These are phyloP conservation scores for Tetheella fluctuosa DNA, from an alignment of 2,888 invertebrate genomes.

Conservation along the genomic window DNA sequence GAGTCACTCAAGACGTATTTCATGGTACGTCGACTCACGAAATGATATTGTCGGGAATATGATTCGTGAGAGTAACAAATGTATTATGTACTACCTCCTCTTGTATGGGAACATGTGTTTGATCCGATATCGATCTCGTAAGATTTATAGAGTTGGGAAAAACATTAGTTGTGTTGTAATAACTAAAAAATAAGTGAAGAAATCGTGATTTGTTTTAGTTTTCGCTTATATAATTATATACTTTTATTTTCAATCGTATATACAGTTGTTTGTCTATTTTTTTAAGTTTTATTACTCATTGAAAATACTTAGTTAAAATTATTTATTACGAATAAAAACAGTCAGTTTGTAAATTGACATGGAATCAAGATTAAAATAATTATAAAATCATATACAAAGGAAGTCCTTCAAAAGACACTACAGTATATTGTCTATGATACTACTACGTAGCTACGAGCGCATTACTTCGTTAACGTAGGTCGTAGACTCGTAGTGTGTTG, in stretches of 20 bases:
- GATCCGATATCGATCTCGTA: slow-evolving; percentile 29
- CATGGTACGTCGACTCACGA: slow-evolving; percentile 82
- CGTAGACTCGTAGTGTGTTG: background rate
- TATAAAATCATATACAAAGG: too few species aligned
- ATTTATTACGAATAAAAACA: too few species aligned
- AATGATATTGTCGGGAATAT: slow-evolving; percentile 82
- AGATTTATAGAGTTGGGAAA: slow-evolving; percentile 16
- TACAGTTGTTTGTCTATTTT: too few species aligned
- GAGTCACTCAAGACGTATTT: slow-evolving; percentile 83
- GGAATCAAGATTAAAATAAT: too few species aligned
- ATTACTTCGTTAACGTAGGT: background rate
- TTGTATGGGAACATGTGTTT: slow-evolving; percentile 32
- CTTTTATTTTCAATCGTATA: too few species aligned
- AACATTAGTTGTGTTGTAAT: background rate
- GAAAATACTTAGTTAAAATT: too few species aligned
- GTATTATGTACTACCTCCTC: slow-evolving; percentile 64
- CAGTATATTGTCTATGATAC: background rate
- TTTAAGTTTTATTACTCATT: too few species aligned
- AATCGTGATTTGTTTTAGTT: too few species aligned
- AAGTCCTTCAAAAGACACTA: too few species aligned
- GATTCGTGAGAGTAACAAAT: slow-evolving; percentile 79
- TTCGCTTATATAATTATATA: too few species aligned
- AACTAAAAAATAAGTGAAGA: background rate
- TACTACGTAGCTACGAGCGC: background rate
- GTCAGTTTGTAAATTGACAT: too few species aligned